These are phyloP conservation scores for Arctia plantaginis DNA, from an alignment of 2,888 invertebrate species.

Conservation along the genomic window DNA sequence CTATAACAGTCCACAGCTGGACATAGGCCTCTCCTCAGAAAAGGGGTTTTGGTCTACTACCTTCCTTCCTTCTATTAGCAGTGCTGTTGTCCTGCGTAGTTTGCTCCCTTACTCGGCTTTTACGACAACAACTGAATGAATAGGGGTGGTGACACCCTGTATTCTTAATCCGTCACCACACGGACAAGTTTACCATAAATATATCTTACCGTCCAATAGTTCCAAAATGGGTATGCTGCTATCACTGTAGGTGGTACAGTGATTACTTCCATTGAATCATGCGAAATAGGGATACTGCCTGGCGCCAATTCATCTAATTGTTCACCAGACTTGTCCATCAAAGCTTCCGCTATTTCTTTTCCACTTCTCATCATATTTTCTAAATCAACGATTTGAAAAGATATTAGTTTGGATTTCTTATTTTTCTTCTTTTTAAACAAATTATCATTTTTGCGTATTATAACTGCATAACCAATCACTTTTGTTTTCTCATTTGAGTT, in stretches of 20 bases:
- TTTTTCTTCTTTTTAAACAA: neutral
- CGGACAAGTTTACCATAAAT: too few relatives aligned
- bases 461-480: constrained; percentile 5
- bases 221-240: constrained; percentile 56
- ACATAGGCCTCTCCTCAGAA: too few relatives aligned
- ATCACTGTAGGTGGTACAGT: neutral
- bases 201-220: constrained; percentile 66
- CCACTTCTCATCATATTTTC: neutral
- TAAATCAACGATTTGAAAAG: neutral
- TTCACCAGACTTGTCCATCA: constrained; percentile 9
- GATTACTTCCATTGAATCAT: neutral
- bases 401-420: neutral
- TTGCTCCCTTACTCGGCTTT: too few relatives aligned
- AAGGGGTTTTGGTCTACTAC: too few relatives aligned
- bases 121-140: too few relatives aligned
- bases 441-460: constrained; percentile 8
- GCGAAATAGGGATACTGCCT: neutral
- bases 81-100: too few relatives aligned
- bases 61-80: too few relatives aligned
- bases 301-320: neutral
- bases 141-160: too few relatives aligned
- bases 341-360: neutral
- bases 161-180: too few relatives aligned
- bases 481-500: neutral
- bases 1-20: too few relatives aligned